These are phyloP conservation scores for Drosophila watanabei DNA, from an alignment of 1,140 invertebrate genomes.

Conservation along the genomic window DNA sequence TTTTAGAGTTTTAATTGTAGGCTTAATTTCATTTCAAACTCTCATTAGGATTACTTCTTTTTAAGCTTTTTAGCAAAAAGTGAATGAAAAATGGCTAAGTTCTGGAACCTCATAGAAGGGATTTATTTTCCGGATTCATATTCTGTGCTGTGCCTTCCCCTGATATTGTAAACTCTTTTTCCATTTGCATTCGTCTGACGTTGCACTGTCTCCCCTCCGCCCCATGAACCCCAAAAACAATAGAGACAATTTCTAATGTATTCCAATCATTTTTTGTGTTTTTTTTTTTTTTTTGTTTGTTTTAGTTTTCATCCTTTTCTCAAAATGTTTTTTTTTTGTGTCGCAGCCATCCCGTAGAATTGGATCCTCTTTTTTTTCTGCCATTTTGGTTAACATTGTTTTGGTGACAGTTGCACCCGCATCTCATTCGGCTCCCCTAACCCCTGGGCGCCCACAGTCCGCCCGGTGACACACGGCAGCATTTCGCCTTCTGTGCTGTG, in stretches of 20 bases:
- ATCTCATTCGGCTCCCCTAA: constrained; percentile 27
- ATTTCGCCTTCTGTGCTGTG: constrained; percentile 59
- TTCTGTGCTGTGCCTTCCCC: neutral
- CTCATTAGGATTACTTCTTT: neutral
- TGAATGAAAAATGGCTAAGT: neutral
- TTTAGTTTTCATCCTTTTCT: constrained; percentile 42
- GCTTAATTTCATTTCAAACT: too few species aligned
- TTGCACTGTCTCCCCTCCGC: neutral
- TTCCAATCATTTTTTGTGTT: constrained; percentile 57
- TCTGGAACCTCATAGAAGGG: neutral
- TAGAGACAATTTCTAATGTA: constrained; percentile 70
- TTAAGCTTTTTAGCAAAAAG: neutral
- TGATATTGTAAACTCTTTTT: constrained; percentile 9
- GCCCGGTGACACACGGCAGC: constrained; percentile 43
- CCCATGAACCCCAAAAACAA: constrained; percentile 19
- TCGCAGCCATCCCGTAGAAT: constrained; percentile 20
- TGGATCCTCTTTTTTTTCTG: constrained; percentile 36
- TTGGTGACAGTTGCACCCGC: constrained; percentile 68
- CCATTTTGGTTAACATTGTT: constrained; percentile 67
- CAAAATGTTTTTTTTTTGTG: constrained; percentile 30
- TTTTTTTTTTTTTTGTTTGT: constrained; percentile 5
- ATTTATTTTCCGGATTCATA: neutral
- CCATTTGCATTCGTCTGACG: constrained; percentile 40
- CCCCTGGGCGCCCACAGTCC: neutral
- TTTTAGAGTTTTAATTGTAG: too few species aligned